Evolutionary conservation across 2,797 vertebrate species (phyloP).

Genomic region (Pristis pectinata): DNA sequence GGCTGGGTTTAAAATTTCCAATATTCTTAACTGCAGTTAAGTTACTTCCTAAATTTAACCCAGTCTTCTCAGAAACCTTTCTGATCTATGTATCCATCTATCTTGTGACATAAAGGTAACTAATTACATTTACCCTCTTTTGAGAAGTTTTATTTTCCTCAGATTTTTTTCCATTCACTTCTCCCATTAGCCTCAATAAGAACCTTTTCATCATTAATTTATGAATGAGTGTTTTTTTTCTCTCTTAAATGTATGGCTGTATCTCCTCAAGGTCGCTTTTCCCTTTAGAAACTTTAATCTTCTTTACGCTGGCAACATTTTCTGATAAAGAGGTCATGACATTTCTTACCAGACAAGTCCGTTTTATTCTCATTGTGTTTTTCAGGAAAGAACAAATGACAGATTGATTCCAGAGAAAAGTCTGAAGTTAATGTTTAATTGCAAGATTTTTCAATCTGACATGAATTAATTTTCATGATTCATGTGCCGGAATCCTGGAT

Average conservation of each 20-base stretch:
- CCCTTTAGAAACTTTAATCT: neutral
- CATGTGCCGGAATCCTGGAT: neutral
- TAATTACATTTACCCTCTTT: neutral
- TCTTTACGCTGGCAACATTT: neutral
- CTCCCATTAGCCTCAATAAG: neutral
- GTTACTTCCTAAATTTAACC: neutral
- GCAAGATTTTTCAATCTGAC: neutral
- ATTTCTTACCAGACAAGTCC: neutral
- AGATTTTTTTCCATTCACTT: neutral
- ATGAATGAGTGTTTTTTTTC: neutral
- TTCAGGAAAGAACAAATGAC: constrained; percentile 1
- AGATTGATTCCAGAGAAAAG: constrained; percentile 8
- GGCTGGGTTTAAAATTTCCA: neutral
- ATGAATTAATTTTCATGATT: neutral
- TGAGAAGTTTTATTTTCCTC: constrained; percentile 1
- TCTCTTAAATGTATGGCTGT: neutral
- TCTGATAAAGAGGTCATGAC: neutral
- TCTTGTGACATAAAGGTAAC: neutral
- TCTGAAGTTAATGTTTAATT: neutral
- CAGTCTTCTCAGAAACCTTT: neutral
- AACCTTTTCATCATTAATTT: constrained; percentile 11
- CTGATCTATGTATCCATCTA: neutral
- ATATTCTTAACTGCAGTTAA: neutral
- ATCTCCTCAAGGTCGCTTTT: neutral
- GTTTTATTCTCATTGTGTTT: neutral